Percentiles rank a stretch among this genome's conserved stretches.
phyloP scores from a whole-genome alignment of 2,797 vertebrate species.

The Choloepus didactylus region DNA sequence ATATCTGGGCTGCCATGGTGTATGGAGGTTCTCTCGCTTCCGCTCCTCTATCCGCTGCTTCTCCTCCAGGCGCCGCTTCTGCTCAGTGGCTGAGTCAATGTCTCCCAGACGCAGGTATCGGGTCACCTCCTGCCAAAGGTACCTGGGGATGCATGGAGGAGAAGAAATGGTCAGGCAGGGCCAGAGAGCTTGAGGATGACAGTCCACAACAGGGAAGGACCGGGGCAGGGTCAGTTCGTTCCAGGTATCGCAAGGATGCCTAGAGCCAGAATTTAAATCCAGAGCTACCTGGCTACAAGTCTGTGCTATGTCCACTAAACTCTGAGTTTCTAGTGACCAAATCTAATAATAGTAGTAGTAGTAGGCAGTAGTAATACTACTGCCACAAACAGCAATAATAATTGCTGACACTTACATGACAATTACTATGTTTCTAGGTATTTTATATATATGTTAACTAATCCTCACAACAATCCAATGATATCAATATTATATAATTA shows the following conservation, averaged over 20 bases:
- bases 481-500: background rate
- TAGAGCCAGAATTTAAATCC: background rate
- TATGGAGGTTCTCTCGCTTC: constrained; percentile 88
- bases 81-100: constrained; percentile 93
- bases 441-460: background rate
- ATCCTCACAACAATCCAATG: background rate
- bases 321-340: background rate
- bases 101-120: constrained; percentile 92
- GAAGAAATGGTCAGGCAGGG: background rate
- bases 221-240: background rate
- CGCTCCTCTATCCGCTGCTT: constrained; percentile 93
- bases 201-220: background rate
- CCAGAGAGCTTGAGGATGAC: too few relatives aligned
- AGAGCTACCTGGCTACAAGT: background rate
- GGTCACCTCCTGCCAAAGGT: constrained; percentile 95
- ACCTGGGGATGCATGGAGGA: constrained; percentile 84
- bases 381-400: background rate
- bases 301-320: background rate
- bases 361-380: fast-evolving
- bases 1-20: constrained; percentile 93
- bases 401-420: background rate
- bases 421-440: background rate
- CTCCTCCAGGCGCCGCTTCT: constrained; percentile 95
- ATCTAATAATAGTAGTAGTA: fast-evolving
- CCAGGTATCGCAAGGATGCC: background rate